Base-by-base conservation (phyloP, 2,888 invertebrate genomes). In the Apamea epomidion region DNA sequence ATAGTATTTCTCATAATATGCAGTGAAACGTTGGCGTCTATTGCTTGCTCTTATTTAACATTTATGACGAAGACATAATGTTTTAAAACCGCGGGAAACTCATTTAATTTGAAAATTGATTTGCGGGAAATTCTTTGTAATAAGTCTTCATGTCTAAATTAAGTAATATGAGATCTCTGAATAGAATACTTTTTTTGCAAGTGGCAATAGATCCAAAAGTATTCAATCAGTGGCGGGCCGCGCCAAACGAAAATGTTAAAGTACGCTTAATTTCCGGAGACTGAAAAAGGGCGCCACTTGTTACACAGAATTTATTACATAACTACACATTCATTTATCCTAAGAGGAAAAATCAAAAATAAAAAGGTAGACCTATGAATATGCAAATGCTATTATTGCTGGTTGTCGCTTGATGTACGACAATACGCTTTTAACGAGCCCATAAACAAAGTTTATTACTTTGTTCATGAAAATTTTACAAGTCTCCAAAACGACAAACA, bases 391-490 rank as follows among this genome's bases (percentile, higher is more conserved):
- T 77, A 86, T 90, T 91, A 91, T 91, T 91, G 91, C 92, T 92
- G 90, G 87, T 87, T 89, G 90, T 89, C 88, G 89, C 88, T 89
- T 91, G 90, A 88, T 87, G 85, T 86, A 85, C 90, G 89, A 91
- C 92, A 91, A 89, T 91, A 91, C 90, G 89, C 89, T 92, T 76
- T 91, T 93, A 93, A 94, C 92, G 93, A 92, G 89, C 86, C 80
- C 90, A 90, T 93, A 92, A 93, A 94, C 92, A 90, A 88, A 85
- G 79, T 92, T 93, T 93, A 93, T 92, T 91, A 89, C 91, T 87
- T 87, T 85, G 90, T 89, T 90, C 92, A 90, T 93, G 90, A 94
- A 93, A 90, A 91, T 91, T 92, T 93, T 92, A 93, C 89, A 93
- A 90, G 91, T 91, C 88, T 87, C 82, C 89, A 88, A 91, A 92